phyloP scores from a whole-genome alignment of 2,888 invertebrate species.

The Apamea monoglypha region DNA sequence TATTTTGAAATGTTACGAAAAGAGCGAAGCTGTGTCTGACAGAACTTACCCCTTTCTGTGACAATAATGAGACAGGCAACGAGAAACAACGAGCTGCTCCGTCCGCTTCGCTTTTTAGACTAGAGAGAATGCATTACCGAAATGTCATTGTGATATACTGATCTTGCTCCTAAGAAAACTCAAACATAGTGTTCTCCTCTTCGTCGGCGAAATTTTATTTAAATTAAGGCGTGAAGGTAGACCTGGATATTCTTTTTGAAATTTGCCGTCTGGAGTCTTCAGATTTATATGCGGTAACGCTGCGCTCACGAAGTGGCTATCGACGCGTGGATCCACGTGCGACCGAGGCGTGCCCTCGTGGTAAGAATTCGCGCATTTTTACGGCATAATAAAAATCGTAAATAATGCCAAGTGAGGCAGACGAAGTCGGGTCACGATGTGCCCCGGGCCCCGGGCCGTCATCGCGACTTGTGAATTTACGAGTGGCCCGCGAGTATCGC shows the following conservation, averaged over 20 bases:
- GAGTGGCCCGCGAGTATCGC: constrained; percentile 80
- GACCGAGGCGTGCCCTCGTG: constrained; percentile 81
- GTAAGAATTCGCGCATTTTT: constrained; percentile 88
- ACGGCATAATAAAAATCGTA: constrained; percentile 88
- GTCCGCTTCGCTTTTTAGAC: constrained; percentile 73
- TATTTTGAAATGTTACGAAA: constrained; percentile 71
- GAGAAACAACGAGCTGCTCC: constrained; percentile 72
- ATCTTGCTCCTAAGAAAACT: constrained; percentile 62
- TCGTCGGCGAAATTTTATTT: constrained; percentile 63
- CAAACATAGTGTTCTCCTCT: constrained; percentile 30
- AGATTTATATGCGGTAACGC: constrained; percentile 73
- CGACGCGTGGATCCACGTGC: constrained; percentile 87
- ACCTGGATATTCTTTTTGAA: constrained; percentile 65
- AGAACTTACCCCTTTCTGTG: constrained; percentile 74
- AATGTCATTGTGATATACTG: constrained; percentile 72
- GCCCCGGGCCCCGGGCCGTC: constrained; percentile 84
- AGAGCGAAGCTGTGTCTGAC: constrained; percentile 67
- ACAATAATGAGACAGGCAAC: constrained; percentile 79
- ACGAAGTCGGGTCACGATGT: constrained; percentile 86
- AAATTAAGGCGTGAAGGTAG: constrained; percentile 62
- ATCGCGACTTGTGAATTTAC: constrained; percentile 86
- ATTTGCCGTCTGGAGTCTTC: constrained; percentile 55
- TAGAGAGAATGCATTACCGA: constrained; percentile 75
- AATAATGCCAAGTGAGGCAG: constrained; percentile 85
- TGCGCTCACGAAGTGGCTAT: constrained; percentile 84